phyloP scores from a whole-genome alignment of 2,113 vertebrate species.

The Sapayoa aenigma region DNA sequence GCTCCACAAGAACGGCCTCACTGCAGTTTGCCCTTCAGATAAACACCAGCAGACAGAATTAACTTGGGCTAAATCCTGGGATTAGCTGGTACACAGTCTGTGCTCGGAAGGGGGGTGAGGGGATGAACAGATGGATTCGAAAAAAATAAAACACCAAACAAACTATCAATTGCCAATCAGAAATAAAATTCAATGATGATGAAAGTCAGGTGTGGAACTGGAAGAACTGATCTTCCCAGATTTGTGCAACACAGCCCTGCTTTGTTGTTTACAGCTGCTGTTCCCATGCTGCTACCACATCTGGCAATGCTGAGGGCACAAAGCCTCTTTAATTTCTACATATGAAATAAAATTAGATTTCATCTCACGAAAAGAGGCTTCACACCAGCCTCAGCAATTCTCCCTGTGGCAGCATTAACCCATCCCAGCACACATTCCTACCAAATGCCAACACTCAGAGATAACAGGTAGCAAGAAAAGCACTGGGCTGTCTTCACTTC shows the following conservation, averaged over 20 bases:
- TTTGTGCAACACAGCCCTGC: neutral
- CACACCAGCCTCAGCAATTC: neutral
- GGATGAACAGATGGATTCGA: fast-evolving
- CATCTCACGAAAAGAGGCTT: neutral
- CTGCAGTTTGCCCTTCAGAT: constrained; percentile 18
- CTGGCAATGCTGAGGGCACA: neutral
- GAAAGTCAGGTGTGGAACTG: neutral
- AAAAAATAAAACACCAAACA: too few relatives aligned
- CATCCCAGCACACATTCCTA: neutral
- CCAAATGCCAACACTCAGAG: neutral
- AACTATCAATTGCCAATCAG: neutral
- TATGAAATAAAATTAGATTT: neutral
- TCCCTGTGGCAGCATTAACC: neutral
- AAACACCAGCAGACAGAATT: constrained; percentile 15
- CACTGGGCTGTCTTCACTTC: neutral
- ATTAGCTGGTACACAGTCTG: neutral
- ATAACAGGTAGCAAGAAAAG: neutral
- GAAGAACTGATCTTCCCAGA: neutral
- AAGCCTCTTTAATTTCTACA: neutral
- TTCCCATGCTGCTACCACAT: neutral
- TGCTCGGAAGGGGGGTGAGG: neutral
- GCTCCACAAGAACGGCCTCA: neutral
- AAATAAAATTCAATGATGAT: neutral
- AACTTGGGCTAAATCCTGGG: constrained; percentile 6
- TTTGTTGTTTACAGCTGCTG: neutral